Percentiles rank a stretch among this genome's conserved stretches.
phyloP scores from a whole-genome alignment of 2,113 vertebrate genomes.

The Bostrychus sinensis region DNA sequence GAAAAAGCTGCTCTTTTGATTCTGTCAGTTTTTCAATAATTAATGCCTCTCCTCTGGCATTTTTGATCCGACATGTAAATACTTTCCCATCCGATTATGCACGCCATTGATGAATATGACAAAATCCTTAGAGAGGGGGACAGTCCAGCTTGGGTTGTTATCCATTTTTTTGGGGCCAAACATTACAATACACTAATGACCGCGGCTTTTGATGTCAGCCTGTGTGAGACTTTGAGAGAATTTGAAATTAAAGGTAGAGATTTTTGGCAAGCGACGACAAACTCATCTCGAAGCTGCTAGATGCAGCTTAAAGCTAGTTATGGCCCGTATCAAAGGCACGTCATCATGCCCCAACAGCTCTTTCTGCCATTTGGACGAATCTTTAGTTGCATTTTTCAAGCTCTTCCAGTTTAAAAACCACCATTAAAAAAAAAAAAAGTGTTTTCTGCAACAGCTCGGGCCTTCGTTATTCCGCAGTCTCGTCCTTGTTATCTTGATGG shows the following conservation, averaged over 20 bases:
- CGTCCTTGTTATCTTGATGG: conserved; percentile 69
- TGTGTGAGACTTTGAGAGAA: conserved; percentile 77
- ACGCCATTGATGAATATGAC: conserved; percentile 71
- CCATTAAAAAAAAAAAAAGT: conserved; percentile 68
- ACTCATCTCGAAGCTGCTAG: conserved; percentile 61
- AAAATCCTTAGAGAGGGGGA: conserved; percentile 71
- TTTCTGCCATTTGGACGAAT: conserved; percentile 74
- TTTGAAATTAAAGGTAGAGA: conserved; percentile 81
- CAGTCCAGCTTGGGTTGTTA: conserved; percentile 66
- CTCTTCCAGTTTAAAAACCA: conserved; percentile 66
- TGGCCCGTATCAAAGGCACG: conserved; percentile 76
- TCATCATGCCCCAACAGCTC: conserved; percentile 75
- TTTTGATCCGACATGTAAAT: conserved; percentile 79
- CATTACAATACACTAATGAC: conserved; percentile 74
- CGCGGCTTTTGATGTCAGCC: conserved; percentile 62
- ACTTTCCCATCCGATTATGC: conserved; percentile 73
- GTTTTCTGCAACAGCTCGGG: conserved; percentile 60
- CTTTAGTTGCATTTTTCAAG: conserved; percentile 69
- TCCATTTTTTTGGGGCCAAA: conserved; percentile 44
- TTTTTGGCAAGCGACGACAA: conserved; percentile 61
- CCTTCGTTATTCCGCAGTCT: conserved; percentile 74
- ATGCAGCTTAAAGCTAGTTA: conserved; percentile 76
- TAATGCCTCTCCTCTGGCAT: conserved; percentile 74
- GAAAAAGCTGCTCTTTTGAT: conserved; percentile 70
- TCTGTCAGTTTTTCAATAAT: conserved; percentile 78